Percentiles rank a stretch among this genome's conserved stretches.
phyloP scores from a whole-genome alignment of 2,113 vertebrate species.

The Sinosuthora webbiana region DNA sequence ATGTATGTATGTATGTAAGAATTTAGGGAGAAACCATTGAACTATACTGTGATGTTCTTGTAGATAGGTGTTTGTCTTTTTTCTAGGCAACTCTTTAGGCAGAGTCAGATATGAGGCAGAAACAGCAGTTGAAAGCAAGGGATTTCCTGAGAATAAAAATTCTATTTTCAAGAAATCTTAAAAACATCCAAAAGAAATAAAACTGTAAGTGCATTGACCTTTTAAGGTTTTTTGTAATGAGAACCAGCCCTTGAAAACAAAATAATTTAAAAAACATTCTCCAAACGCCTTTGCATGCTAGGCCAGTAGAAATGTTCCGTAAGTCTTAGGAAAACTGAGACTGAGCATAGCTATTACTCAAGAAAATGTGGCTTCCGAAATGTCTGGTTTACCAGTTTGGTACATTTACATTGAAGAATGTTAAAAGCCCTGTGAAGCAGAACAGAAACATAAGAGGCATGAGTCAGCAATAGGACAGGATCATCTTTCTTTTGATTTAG shows the following conservation, averaged over 20 bases:
- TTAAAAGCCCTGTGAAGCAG: background rate
- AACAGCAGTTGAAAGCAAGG: background rate
- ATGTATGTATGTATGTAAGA: background rate
- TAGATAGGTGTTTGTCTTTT: background rate
- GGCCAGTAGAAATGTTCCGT: background rate
- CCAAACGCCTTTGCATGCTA: background rate
- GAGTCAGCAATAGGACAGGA: conserved; percentile 10
- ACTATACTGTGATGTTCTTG: background rate
- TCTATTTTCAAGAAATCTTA: background rate
- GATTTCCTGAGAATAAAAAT: background rate
- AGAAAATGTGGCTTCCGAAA: background rate
- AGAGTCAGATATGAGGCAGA: background rate
- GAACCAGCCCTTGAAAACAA: background rate
- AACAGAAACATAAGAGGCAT: background rate
- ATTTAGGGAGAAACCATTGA: background rate
- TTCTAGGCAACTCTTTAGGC: background rate
- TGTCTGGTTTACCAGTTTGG: background rate
- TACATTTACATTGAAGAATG: background rate
- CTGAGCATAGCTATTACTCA: background rate
- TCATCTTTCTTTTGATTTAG: background rate
- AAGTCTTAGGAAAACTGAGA: background rate
- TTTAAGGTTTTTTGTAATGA: background rate
- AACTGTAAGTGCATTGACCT: background rate
- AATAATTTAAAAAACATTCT: background rate
- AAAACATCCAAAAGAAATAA: background rate